Conservation (phyloP, 2,888 invertebrate species). For the Amiota minor region DNA sequence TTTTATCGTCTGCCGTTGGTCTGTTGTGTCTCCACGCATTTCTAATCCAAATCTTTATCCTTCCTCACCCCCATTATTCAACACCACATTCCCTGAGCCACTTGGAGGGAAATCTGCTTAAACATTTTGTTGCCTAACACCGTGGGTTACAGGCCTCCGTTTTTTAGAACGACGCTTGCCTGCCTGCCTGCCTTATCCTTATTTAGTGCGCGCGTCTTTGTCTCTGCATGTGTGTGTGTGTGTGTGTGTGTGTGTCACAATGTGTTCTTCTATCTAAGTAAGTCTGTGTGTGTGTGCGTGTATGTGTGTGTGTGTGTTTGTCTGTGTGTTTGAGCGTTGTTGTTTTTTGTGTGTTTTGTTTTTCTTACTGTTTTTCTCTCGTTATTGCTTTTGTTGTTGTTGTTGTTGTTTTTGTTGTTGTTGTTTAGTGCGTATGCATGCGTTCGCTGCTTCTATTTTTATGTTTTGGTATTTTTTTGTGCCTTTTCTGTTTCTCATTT, state of each 20-base stretch:
- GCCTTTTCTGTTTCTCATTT: slow-evolving; percentile 47
- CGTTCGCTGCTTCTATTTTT: slow-evolving; percentile 35
- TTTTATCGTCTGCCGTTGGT: not conserved
- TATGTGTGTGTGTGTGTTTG: slow-evolving; percentile 1
- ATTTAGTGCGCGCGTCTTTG: too few relatives aligned
- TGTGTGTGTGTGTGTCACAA: not conserved
- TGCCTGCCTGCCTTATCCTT: not conserved
- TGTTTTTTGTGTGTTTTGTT: slow-evolving; percentile 27
- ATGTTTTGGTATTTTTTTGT: slow-evolving; percentile 34
- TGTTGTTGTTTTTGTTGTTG: slow-evolving; percentile 30
- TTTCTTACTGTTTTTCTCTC: too few relatives aligned
- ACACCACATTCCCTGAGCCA: too few relatives aligned
- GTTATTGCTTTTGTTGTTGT: slow-evolving; percentile 29
- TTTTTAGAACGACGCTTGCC: not conserved
- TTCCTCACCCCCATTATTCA: too few relatives aligned
- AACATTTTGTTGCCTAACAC: too few relatives aligned
- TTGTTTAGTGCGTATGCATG: slow-evolving; percentile 38
- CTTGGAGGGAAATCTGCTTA: too few relatives aligned
- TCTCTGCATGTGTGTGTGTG: not conserved
- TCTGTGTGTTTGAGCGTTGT: slow-evolving; percentile 22
- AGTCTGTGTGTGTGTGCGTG: not conserved
- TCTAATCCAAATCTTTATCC: too few relatives aligned
- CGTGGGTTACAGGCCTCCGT: not conserved
- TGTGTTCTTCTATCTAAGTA: too few relatives aligned
- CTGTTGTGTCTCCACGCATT: too few relatives aligned